A percentile compares a stretch with the other conserved stretches of the same genome.
Conservation (phyloP, 1,140 invertebrate species). For the Leptoteleia sp. region DNA sequence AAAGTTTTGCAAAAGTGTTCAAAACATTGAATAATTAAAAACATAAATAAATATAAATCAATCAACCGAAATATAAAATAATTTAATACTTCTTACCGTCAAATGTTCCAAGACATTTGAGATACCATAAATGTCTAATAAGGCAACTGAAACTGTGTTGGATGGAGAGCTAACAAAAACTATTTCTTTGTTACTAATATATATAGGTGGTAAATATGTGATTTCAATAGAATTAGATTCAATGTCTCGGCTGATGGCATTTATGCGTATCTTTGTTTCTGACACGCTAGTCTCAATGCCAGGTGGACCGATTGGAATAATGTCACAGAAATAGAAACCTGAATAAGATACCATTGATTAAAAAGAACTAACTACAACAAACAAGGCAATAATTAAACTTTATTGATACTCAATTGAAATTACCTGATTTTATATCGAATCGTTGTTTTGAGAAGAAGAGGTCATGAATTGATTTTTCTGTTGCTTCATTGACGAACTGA, state of each 20-base stretch:
- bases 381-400: too few relatives aligned
- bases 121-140: conserved; percentile 75
- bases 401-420: too few relatives aligned
- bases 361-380: conserved; percentile 24
- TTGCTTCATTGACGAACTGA: conserved; percentile 72
- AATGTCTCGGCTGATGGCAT: conserved; percentile 75
- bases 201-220: conserved; percentile 76
- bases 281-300: conserved; percentile 72
- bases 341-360: too few relatives aligned
- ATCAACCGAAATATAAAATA: too few relatives aligned
- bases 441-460: conserved; percentile 79
- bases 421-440: conserved; percentile 80
- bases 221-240: conserved; percentile 76
- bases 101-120: conserved; percentile 75
- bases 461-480: conserved; percentile 74
- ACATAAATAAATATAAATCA: too few relatives aligned
- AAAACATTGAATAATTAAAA: too few relatives aligned
- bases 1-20: too few relatives aligned
- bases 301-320: conserved; percentile 77
- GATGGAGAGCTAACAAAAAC: conserved; percentile 70
- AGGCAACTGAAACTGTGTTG: conserved; percentile 68
- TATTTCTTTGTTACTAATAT: conserved; percentile 75
- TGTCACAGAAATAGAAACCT: conserved; percentile 80
- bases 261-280: conserved; percentile 74
- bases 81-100: conserved; percentile 65